Conservation (phyloP, 2,113 vertebrate species). For the Ceyx cyanopectus region DNA sequence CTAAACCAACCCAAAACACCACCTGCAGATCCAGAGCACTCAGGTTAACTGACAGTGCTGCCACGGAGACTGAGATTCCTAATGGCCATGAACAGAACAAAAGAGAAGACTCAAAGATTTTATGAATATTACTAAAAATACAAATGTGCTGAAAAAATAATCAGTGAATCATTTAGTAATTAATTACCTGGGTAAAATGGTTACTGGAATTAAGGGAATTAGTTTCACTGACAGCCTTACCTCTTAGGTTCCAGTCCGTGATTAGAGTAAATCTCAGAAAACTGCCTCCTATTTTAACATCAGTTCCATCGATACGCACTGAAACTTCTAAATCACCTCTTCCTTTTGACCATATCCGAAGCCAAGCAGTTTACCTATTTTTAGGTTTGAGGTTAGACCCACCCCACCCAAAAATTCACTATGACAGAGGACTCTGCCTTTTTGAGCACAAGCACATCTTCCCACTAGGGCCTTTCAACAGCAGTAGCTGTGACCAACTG, state of each 20-base stretch:
- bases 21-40: not conserved
- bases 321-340: not conserved
- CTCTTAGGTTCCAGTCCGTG: too few species aligned
- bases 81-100: not conserved
- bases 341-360: not conserved
- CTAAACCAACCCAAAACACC: not conserved
- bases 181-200: not conserved
- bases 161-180: not conserved
- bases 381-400: not conserved
- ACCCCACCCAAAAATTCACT: not conserved
- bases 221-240: not conserved
- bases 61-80: not conserved
- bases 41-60: not conserved
- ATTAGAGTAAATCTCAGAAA: not conserved
- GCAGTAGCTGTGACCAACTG: not conserved
- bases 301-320: not conserved
- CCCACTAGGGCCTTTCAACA: not conserved
- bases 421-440: not conserved
- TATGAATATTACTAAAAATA: not conserved
- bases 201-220: not conserved
- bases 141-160: not conserved
- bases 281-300: not conserved
- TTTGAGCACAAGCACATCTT: not conserved
- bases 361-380: not conserved
- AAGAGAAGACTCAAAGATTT: not conserved